Conservation (phyloP, 1,140 invertebrate genomes). For the Neodiprion lecontei region DNA sequence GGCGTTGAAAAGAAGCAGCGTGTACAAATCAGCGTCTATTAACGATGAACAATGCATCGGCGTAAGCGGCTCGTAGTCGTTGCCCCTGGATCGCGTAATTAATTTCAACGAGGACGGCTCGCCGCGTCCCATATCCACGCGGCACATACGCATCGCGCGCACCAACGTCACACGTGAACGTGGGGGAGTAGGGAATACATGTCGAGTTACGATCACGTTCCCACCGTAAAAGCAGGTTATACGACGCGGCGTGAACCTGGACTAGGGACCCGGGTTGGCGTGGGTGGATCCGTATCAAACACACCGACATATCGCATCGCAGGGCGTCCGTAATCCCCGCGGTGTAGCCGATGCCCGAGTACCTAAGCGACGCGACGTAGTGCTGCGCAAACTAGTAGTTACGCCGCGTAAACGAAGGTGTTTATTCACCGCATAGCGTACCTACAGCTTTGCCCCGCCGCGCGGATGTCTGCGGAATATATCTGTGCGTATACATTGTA, state of each 20-base stretch:
- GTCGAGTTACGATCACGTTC: slow-evolving; percentile 3
- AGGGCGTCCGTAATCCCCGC: too few species aligned
- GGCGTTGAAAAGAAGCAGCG: neutral
- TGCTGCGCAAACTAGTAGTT: too few species aligned
- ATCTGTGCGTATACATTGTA: too few species aligned
- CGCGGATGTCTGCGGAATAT: too few species aligned
- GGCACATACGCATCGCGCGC: neutral
- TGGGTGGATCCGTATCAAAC: neutral
- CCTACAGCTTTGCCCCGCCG: too few species aligned
- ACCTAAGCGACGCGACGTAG: too few species aligned
- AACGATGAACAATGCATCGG: neutral
- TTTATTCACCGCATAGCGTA: too few species aligned
- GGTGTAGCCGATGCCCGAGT: too few species aligned
- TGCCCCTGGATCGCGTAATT: neutral
- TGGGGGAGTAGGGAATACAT: neutral
- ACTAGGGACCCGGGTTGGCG: neutral
- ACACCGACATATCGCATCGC: too few species aligned
- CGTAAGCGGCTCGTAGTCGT: neutral
- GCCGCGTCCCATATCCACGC: neutral
- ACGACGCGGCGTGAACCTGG: neutral
- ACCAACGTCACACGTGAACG: neutral
- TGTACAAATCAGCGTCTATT: neutral
- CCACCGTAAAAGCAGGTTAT: neutral
- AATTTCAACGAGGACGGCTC: neutral
- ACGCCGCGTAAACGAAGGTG: too few species aligned